A percentile compares a stretch with the other conserved stretches of the same genome.
These are phyloP conservation scores for Coryphaenoides rupestris DNA, from an alignment of 2,113 vertebrate genomes.

Conservation along the genomic window DNA sequence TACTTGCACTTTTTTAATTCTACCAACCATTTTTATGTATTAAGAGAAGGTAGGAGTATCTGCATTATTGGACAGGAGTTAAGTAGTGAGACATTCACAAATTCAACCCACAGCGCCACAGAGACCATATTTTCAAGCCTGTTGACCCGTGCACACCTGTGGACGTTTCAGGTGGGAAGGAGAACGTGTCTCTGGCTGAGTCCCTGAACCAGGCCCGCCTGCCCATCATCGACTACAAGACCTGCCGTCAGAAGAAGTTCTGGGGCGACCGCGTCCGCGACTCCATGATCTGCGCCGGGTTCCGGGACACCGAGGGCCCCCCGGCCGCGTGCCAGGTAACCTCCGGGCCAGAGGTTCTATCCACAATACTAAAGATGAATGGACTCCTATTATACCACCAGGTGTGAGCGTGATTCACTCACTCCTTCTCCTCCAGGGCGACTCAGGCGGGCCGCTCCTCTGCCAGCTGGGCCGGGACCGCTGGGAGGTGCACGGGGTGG, in stretches of 20 bases:
- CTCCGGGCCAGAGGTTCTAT: no score
- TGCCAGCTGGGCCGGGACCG: constrained; percentile 72
- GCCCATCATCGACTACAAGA: constrained; percentile 73
- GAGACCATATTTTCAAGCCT: not conserved
- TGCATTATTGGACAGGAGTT: no score
- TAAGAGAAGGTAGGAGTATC: no score
- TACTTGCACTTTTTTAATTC: no score
- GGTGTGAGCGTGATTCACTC: no score
- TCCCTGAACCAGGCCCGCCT: constrained; percentile 72
- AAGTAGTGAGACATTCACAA: not conserved
- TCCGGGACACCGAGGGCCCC: constrained; percentile 66
- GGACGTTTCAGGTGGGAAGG: constrained; percentile 60
- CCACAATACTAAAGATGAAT: no score
- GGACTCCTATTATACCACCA: no score
- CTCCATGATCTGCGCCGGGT: constrained; percentile 77
- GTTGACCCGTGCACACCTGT: not conserved
- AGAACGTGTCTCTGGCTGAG: constrained; percentile 67
- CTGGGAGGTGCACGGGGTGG: constrained; percentile 85
- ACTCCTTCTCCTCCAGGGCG: constrained; percentile 62
- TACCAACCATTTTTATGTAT: no score
- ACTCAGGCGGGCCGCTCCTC: constrained; percentile 79
- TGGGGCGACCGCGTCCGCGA: constrained; percentile 76
- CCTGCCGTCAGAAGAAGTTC: constrained; percentile 73
- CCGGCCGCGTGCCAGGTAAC: constrained; percentile 78
- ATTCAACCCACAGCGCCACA: not conserved